These are phyloP conservation scores for Todus mexicanus DNA, from an alignment of 2,797 vertebrate species.

Conservation along the genomic window DNA sequence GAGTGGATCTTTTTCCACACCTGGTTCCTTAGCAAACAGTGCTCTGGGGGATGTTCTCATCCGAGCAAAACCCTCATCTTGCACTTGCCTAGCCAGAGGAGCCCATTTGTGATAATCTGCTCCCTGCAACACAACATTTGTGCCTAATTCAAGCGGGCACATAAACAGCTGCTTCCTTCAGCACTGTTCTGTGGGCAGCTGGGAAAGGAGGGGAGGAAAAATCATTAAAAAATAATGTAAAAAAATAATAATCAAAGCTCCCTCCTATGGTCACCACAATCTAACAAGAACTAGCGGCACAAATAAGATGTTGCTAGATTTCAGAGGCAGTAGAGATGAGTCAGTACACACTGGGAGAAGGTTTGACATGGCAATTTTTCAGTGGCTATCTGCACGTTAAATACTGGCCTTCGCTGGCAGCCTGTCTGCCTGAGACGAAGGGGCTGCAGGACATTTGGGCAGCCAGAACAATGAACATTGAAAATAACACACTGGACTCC, in stretches of 20 bases:
- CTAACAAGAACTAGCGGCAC: not conserved
- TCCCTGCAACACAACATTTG: not conserved
- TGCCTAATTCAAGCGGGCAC: not conserved
- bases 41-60: not conserved
- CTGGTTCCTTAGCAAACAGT: not conserved
- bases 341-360: not conserved
- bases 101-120: not conserved
- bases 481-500: not conserved
- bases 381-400: not conserved
- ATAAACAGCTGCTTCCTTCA: not conserved
- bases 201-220: not conserved
- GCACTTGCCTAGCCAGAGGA: not conserved
- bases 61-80: not conserved
- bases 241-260: not conserved
- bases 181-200: not conserved
- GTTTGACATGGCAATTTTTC: not conserved
- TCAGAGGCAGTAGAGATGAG: not conserved
- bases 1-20: not conserved
- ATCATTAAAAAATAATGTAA: not conserved
- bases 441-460: not conserved
- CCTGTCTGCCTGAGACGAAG: not conserved
- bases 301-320: not conserved
- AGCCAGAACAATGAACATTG: not conserved
- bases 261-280: not conserved
- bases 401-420: not conserved